Evolutionary conservation across 2,797 vertebrate genomes (phyloP), one percentile per base, ranked within the genome.

Genomic region (Mormyrus proboscirostris): DNA sequence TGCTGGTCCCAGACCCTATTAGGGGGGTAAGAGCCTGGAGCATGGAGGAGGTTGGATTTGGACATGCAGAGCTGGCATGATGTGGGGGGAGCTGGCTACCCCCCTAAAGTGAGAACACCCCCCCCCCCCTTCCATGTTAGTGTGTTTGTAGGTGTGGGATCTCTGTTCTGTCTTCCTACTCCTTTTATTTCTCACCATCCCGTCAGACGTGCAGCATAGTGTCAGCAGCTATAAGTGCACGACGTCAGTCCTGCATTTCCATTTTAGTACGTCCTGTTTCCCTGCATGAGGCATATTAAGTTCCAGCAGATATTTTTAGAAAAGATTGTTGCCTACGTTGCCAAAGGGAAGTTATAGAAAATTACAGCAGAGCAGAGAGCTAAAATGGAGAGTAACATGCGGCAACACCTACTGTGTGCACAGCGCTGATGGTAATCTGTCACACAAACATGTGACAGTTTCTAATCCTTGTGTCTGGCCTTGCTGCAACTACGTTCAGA

Each of bases 391-490:
- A 83, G 73, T 89, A 65, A 83, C 76, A 49, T n/a, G 8, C 5
- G 4, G 53, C 38, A 50, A 65, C 16, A 59, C n/a, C 55, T 16
- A 53, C 14, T 41, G 65, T 65, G 84, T 29, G 29, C 29, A 29
- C 29, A 29, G 29, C 29, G 29, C 29, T 29, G 29, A 29, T 29
- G 29, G 29, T 29, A 29, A 29, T 29, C 29, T 29, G 29, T 29
- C 29, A 29, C 29, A 29, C 29, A 88, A 90, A 92, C 92, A 91
- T 90, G 76, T 89, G 88, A 93, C 84, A 88, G 47, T 38, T 62
- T 89, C 86, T 95, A 94, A 95, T 95, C 92, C 91, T 25, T 86
- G 62, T 7, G 55, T 88, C 38, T 55, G 8, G 49, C 51, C 57
- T 89, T 53, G 69, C 91, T 88, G 88, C 88, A 69, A 90, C 62